Percentiles rank a stretch among this genome's conserved stretches.
These are phyloP conservation scores for Nasua narica DNA, from an alignment of 2,797 vertebrate species.

Conservation along the genomic window DNA sequence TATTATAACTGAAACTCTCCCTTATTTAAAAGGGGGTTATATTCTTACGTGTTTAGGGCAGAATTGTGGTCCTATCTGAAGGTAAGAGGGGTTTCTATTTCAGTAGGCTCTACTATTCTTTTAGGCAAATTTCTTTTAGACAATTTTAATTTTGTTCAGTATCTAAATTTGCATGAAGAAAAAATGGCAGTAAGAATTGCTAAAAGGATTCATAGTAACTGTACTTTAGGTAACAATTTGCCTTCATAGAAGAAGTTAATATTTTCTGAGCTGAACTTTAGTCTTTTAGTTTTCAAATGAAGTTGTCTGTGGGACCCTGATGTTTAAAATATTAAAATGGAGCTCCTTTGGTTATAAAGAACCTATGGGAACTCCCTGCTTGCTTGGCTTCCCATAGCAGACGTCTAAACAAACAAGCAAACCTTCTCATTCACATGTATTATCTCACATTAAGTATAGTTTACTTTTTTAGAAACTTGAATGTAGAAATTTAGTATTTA, in stretches of 20 bases:
- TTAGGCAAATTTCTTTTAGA: neutral
- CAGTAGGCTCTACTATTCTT: neutral
- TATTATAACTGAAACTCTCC: conserved; percentile 25
- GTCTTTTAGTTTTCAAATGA: conserved; percentile 36
- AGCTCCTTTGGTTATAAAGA: neutral
- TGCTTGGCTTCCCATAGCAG: neutral
- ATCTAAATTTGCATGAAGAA: neutral
- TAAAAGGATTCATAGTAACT: neutral
- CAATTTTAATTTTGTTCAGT: conserved; percentile 1
- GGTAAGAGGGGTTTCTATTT: neutral
- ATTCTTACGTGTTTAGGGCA: neutral
- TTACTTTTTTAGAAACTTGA: neutral
- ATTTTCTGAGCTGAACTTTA: neutral
- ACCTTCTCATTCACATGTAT: neutral
- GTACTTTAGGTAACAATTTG: neutral
- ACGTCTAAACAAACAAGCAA: neutral
- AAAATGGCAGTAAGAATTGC: conserved; percentile 5
- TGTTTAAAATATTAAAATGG: conserved; percentile 24
- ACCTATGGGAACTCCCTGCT: neutral
- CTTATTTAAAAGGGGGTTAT: conserved; percentile 9
- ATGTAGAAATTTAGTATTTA: neutral
- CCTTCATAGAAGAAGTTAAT: neutral
- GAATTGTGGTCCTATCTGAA: neutral
- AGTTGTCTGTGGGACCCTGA: neutral
- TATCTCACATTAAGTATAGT: neutral